phyloP scores from a whole-genome alignment of 2,888 invertebrate genomes.

The Hylaea fasciaria region DNA sequence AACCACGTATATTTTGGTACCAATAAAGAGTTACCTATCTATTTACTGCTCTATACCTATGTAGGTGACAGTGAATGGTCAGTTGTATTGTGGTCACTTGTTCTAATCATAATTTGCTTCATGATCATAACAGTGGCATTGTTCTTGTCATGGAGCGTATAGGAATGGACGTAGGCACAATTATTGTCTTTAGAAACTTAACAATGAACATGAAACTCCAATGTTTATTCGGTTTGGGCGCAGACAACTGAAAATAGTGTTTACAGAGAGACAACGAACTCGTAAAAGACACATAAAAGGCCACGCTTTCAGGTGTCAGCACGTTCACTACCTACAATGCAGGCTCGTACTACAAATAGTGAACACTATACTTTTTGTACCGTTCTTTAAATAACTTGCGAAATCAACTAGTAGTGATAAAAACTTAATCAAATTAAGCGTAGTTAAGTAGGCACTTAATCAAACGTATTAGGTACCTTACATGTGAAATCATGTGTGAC shows the following conservation, averaged over 20 bases:
- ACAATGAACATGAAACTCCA: constrained; percentile 58
- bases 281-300: constrained; percentile 73
- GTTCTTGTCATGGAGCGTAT: too few relatives aligned
- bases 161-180: constrained; percentile 36
- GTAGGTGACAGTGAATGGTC: too few relatives aligned
- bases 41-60: too few relatives aligned
- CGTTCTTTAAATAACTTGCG: constrained; percentile 34
- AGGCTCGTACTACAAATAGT: constrained; percentile 28
- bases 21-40: too few relatives aligned
- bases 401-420: constrained; percentile 33
- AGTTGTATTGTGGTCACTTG: too few relatives aligned
- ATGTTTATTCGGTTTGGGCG: constrained; percentile 60
- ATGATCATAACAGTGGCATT: too few relatives aligned
- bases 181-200: constrained; percentile 54
- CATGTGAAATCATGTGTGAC: constrained; percentile 37
- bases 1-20: too few relatives aligned
- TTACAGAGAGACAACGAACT: constrained; percentile 81
- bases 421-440: constrained; percentile 35
- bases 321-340: constrained; percentile 40
- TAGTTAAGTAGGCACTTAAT: constrained; percentile 30
- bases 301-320: constrained; percentile 51
- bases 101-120: too few relatives aligned
- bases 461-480: constrained; percentile 38
- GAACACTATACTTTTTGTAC: constrained; percentile 24
- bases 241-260: constrained; percentile 68